Base-by-base conservation (phyloP, 53 echinoderm and acorn worm species). In the Patiria pectinifera region DNA sequence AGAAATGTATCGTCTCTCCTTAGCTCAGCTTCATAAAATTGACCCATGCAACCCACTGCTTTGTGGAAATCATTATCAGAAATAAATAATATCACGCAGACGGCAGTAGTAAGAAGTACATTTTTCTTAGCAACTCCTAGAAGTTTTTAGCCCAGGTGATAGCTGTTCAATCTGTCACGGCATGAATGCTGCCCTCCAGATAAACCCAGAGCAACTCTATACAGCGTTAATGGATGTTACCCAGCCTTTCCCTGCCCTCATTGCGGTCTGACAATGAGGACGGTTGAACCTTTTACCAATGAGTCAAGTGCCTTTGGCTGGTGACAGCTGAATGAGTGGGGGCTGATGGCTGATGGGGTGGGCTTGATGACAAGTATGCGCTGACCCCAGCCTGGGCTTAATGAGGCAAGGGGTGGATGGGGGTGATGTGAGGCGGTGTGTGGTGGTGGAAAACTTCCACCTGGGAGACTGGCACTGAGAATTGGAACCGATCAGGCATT, bases 161-260 rank as follows among this genome's bases (percentile, higher is more conserved):
- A 53, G 53, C 53, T 53, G 53, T 53, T 8, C 53, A 53, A 6
- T 1, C 53, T 53, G 53, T 53, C 53, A 53, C 53, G 26, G 83
- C 45, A 45, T 63, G 24, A 86, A 86, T 86, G 74, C 48, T 86
- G 71, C 86, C 86, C 86, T 74, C 77, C 53, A 88, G 88, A 88
- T 88, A 88, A 66, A 88, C 88, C 75, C 44, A 59, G 88, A 78
- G 88, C 88, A 88, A 88, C 77, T 9, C 60, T 53, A 78, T 88
- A 26, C 78, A 14, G 60, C 49, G 88, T 45, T 88, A 88, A 88
- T 88, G 88, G 88, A 88, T 88, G 58, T 44, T 61, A 6, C 44
- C 88, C 88, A 88, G 78, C 61, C 78, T 78, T 0, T 44, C 0
- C 4, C 23, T 48, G 66, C 66, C 53, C 66, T 66, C 86, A 48